Conservation (phyloP, 2,113 vertebrate species). For the Felis catus region DNA sequence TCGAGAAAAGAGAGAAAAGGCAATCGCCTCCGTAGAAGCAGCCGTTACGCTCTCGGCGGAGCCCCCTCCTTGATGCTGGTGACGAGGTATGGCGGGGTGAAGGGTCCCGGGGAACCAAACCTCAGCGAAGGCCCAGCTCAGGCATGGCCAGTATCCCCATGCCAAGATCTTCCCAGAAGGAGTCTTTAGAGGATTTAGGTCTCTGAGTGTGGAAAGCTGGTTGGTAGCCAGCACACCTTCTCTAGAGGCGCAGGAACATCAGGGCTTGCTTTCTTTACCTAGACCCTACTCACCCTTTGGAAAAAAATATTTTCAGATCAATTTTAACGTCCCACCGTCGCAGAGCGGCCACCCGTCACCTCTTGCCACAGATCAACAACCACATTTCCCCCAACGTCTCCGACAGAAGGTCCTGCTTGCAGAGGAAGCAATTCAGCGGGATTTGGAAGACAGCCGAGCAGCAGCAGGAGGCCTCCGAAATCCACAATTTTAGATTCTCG, state of each 20-base stretch:
- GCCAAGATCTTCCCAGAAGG: constrained; percentile 63
- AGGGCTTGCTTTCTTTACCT: constrained; percentile 22
- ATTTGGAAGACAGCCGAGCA: constrained; percentile 69
- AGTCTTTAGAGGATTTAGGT: constrained; percentile 59
- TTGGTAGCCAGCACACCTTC: constrained; percentile 51
- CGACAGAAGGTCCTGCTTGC: constrained; percentile 59
- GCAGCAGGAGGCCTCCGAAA: constrained; percentile 72
- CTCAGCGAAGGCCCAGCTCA: background rate
- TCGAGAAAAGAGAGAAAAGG: background rate
- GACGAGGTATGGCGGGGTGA: background rate
- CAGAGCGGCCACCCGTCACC: constrained; percentile 59
- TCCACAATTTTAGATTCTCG: constrained; percentile 68
- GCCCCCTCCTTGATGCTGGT: background rate
- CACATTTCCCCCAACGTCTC: background rate
- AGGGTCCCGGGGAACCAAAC: background rate
- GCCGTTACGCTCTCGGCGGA: background rate
- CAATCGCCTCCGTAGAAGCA: background rate
- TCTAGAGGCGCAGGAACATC: background rate
- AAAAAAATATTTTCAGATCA: constrained; percentile 48
- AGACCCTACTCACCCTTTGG: background rate
- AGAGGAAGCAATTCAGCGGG: constrained; percentile 49
- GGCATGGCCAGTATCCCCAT: background rate
- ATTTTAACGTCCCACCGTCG: constrained; percentile 47
- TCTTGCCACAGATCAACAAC: constrained; percentile 39
- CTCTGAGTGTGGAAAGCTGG: constrained; percentile 56